These are phyloP conservation scores for Lepidurus couesii DNA, from an alignment of 1,140 invertebrate species.

Conservation along the genomic window DNA sequence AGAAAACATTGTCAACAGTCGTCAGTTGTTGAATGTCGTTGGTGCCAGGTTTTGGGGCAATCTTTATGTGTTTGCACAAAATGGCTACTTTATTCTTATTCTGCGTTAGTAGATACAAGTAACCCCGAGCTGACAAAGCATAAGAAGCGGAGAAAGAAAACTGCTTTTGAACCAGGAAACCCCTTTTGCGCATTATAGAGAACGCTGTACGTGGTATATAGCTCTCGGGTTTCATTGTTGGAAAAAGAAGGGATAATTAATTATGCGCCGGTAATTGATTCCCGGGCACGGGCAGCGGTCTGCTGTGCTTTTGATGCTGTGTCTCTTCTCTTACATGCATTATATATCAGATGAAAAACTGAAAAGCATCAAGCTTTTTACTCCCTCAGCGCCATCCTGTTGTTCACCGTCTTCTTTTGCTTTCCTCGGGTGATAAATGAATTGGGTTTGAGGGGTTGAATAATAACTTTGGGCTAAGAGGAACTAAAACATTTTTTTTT, in stretches of 20 bases:
- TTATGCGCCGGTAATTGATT: constrained; percentile 19
- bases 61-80: constrained; percentile 12
- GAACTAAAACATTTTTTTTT: neutral
- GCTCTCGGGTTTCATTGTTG: constrained; percentile 21
- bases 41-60: neutral
- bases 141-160: neutral
- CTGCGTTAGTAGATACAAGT: neutral
- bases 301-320: neutral
- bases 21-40: constrained; percentile 19
- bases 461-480: neutral
- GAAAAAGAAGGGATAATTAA: neutral
- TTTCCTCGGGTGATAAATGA: constrained; percentile 6
- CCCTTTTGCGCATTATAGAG: neutral
- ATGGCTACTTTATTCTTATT: neutral
- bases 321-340: constrained; percentile 1
- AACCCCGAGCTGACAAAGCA: neutral
- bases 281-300: constrained; percentile 15
- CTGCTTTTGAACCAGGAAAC: neutral
- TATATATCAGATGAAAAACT: neutral
- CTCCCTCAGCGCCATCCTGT: constrained; percentile 20
- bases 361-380: constrained; percentile 19
- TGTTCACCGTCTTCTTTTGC: constrained; percentile 15
- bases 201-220: neutral
- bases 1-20: constrained; percentile 17
- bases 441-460: constrained; percentile 15